Evolutionary conservation across 2,113 vertebrate genomes (phyloP), one percentile per base, ranked within the genome.

Genomic region (Pedetes capensis): DNA sequence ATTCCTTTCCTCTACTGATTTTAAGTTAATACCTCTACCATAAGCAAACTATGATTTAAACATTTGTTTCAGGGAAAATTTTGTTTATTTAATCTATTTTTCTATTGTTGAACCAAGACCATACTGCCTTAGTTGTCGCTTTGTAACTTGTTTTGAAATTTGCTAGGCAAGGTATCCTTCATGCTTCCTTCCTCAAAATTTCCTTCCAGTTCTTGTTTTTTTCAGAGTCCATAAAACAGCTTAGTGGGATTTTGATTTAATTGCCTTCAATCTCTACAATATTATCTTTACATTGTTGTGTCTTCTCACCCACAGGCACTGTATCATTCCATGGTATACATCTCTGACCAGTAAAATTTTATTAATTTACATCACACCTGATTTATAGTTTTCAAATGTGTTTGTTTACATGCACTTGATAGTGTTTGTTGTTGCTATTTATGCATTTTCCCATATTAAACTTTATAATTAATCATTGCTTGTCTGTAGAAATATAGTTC

Each of bases 51-150:
- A 18, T 27, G 34, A 44, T 75, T 82, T 59, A 80, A 87, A 91
- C 12, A 53, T 42, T n/a, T 86, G 44, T 51, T 94, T 90, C 69
- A 94, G 61, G 39, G 89, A 86, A 92, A 61, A 61, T 61, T 84
- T 92, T 81, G 1, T 80, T 68, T 61, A 17, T 55, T 87, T 79
- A 25, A 59, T 55, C 20, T 44, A 29, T 57, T 93, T 75, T 75
- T 68, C 69, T 68, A 20, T 18, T 57, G 37, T 61, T 81, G 42
- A 84, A 39, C 12, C 49, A 27, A 37, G 18, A 47, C 1, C 17
- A 34, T 34, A 23, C 4, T 82, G 29, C 7, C 34, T 87, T 42
- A 44, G 22, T 6, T 89, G 39, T 16, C 79, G 37, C 25, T 75
- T 89, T 80, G 57, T 34, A 80, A 32, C 63, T 87, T 75, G 29